Evolutionary conservation across 2,888 invertebrate genomes (phyloP).

Genomic region (Netelia melanura): DNA sequence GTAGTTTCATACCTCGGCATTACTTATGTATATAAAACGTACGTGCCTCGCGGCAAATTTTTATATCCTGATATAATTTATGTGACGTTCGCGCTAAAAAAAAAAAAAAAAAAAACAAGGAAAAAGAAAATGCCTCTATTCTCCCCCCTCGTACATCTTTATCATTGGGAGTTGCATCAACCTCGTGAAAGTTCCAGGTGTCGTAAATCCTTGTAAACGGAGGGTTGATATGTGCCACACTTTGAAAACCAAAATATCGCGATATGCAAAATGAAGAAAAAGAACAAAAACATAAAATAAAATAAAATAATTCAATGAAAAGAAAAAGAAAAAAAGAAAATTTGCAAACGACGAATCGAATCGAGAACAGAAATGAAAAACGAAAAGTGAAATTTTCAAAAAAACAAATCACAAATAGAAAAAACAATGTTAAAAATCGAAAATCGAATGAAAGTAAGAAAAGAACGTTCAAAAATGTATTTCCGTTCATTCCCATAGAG

Average conservation of each 20-base stretch:
- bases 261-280: neutral
- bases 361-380: neutral
- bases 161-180: too few relatives aligned
- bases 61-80: too few relatives aligned
- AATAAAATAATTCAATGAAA: neutral
- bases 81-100: too few relatives aligned
- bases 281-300: neutral
- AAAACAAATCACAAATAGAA: neutral
- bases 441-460: too few relatives aligned
- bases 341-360: neutral
- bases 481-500: too few relatives aligned
- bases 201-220: too few relatives aligned
- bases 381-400: neutral
- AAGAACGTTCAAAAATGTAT: too few relatives aligned
- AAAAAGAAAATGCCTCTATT: too few relatives aligned
- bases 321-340: neutral
- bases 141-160: too few relatives aligned
- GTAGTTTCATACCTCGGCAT: neutral
- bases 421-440: neutral
- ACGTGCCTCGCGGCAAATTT: neutral
- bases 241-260: neutral
- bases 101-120: too few relatives aligned
- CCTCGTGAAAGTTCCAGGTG: too few relatives aligned
- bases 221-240: too few relatives aligned
- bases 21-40: conserved; percentile 1